phyloP scores from a whole-genome alignment of 2,113 vertebrate species.

The Alexandromys fortis region DNA sequence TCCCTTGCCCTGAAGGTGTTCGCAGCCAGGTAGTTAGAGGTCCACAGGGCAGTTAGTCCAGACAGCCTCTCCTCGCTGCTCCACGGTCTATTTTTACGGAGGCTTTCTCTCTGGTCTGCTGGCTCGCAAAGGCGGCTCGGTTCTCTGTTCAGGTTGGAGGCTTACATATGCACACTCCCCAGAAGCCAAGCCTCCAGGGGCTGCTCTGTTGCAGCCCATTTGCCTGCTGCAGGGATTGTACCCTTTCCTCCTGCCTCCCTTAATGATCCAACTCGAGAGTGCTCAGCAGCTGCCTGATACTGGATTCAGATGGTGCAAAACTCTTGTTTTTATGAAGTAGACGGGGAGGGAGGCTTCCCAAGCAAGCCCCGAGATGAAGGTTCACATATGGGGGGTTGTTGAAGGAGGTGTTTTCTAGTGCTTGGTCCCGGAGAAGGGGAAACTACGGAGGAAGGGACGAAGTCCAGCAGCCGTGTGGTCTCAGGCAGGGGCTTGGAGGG shows the following conservation, averaged over 20 bases:
- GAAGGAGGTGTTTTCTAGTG: background rate
- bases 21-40: fast-evolving
- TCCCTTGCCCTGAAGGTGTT: background rate
- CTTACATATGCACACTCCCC: fast-evolving
- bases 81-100: conserved; percentile 70
- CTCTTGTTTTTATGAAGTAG: background rate
- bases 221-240: background rate
- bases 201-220: background rate
- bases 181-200: background rate
- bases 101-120: conserved; percentile 38
- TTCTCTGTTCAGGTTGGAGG: conserved; percentile 42
- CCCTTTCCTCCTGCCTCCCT: background rate
- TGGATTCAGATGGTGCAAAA: background rate
- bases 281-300: background rate
- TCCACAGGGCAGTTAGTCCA: background rate
- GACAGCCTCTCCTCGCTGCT: background rate
- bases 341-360: background rate
- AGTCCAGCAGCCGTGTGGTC: background rate
- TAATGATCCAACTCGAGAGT: background rate
- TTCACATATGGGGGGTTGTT: background rate
- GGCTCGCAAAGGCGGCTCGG: conserved; percentile 34
- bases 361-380: background rate
- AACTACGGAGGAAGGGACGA: background rate
- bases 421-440: background rate
- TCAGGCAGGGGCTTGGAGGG: background rate